Base-by-base conservation (phyloP, 2,888 invertebrate species). In the Campoplex capitator region DNA sequence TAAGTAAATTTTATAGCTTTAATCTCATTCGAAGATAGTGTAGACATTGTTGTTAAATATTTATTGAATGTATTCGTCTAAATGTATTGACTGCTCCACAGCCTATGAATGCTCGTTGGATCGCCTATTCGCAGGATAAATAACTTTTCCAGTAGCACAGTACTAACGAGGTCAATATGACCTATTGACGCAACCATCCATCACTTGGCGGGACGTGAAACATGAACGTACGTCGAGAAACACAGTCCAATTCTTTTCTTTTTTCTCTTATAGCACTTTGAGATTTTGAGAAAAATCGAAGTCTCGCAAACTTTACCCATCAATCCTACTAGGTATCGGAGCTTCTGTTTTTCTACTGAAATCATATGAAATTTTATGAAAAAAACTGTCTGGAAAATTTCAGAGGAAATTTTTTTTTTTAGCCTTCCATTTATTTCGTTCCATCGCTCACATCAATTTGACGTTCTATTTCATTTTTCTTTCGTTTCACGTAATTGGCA, bases 301-400 rank as follows among this genome's bases (percentile, higher is more conserved):
- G 32, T 28, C 32, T 32, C 3, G 18, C 48, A 9, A 71, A 71
- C 71, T 71, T 71, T 32, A 45, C 32, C 51, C 71, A 71, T 71
- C 51, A 71, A 71, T 71, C 71, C 35, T 71, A 71, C 51, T 35
- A 71, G 18, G 3, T 51, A 71, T 71, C 51, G 23, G 48, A 32
- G 71, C 51, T 71, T 71, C 35, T 71, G 35, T 71, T 71, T 71
- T 51, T 51, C 51, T 18, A 18, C 51, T 18, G 32, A 35, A 51
- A 32, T 51, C 32, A 32, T 18, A 7, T 13, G 51, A 48, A 71
- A 51, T 35, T 32, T 8, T 8, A n/a, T 3, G 71, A 32, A 32
- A 51, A 71, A 71, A 71, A 51, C 32, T 18, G 71, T 51, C 48
- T 32, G 71, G 51, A 71, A 71, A 51, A 51, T 71, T 71, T 71